phyloP scores from a whole-genome alignment of 2,113 vertebrate genomes.

The Etia nguti region DNA sequence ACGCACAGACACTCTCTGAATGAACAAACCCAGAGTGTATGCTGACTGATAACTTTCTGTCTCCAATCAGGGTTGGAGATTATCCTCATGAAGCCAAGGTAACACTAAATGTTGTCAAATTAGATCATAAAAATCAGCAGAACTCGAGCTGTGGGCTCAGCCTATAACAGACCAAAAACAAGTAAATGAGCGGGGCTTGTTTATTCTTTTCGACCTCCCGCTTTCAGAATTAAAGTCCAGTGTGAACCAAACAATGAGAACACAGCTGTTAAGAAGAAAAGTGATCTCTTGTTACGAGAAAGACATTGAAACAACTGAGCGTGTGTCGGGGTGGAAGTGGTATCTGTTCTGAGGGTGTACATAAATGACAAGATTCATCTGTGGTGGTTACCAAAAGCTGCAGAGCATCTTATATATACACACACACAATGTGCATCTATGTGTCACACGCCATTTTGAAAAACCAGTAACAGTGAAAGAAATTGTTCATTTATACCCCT shows the following conservation, averaged over 20 bases:
- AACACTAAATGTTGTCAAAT: neutral
- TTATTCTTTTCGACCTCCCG: neutral
- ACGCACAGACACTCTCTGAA: slow-evolving; percentile 66
- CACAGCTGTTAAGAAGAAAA: neutral
- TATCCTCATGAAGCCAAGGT: neutral
- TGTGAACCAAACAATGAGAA: neutral
- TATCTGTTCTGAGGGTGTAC: neutral
- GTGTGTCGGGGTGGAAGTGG: slow-evolving; percentile 6
- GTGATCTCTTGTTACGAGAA: slow-evolving; percentile 18
- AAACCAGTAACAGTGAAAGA: neutral
- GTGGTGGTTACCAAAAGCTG: neutral
- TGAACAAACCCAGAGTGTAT: slow-evolving; percentile 39
- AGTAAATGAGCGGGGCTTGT: neutral
- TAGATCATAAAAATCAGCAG: neutral
- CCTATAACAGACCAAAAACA: neutral
- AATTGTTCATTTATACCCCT: neutral
- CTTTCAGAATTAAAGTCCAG: neutral
- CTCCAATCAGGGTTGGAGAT: neutral
- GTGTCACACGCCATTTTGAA: neutral
- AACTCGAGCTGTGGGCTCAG: neutral
- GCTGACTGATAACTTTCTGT: neutral
- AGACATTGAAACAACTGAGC: neutral
- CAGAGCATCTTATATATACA: neutral
- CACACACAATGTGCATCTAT: neutral
- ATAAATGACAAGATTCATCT: neutral